phyloP scores from a whole-genome alignment of 2,888 invertebrate species.

The Stratiomys singularior region DNA sequence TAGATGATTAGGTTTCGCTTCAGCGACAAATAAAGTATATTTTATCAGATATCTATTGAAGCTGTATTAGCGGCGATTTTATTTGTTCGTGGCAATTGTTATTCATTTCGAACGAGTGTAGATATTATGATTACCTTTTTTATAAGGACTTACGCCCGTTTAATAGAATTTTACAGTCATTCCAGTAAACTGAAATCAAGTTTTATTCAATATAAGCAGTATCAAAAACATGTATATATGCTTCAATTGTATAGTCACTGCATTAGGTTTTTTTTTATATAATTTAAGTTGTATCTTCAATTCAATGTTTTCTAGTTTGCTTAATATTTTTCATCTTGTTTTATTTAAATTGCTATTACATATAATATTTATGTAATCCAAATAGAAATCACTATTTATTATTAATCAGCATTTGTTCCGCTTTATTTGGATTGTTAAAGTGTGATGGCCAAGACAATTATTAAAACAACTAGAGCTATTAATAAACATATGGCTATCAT shows the following conservation, averaged over 20 bases:
- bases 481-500: constrained; percentile 87
- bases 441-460: constrained; percentile 71
- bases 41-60: too few relatives aligned
- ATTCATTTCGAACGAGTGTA: too few relatives aligned
- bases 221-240: neutral
- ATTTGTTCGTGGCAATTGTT: too few relatives aligned
- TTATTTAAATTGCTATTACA: constrained; percentile 9
- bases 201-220: neutral
- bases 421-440: constrained; percentile 44
- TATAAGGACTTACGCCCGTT: too few relatives aligned
- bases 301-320: neutral
- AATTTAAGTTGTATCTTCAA: neutral
- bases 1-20: neutral
- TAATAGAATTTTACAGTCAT: constrained; percentile 28
- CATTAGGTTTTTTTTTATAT: neutral
- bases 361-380: constrained; percentile 11
- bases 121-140: too few relatives aligned
- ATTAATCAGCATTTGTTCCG: constrained; percentile 9
- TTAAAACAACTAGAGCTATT: constrained; percentile 80
- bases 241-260: constrained; percentile 10
- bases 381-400: constrained; percentile 8
- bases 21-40: constrained; percentile 10
- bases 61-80: too few relatives aligned
- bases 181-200: constrained; percentile 12
- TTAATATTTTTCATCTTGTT: constrained; percentile 6